phyloP scores from a whole-genome alignment of 2,113 vertebrate genomes.

The Struthidea cinerea region DNA sequence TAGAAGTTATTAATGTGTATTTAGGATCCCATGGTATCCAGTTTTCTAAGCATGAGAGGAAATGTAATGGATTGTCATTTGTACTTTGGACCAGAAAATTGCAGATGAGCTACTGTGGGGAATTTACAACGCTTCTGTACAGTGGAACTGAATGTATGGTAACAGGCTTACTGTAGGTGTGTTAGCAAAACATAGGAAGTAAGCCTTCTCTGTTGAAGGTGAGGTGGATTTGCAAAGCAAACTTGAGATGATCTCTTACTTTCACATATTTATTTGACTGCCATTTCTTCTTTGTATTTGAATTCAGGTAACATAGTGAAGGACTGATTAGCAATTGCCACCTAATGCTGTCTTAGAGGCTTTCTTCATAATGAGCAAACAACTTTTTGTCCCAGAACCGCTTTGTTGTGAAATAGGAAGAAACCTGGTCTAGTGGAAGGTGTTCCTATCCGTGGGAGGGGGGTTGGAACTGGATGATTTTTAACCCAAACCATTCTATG shows the following conservation, averaged over 20 bases:
- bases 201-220: not conserved
- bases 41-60: not conserved
- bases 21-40: not conserved
- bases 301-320: not conserved
- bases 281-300: not conserved
- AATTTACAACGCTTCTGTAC: not conserved
- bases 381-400: not conserved
- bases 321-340: not conserved
- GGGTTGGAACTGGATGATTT: not conserved
- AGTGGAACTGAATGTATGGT: not conserved
- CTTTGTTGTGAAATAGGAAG: not conserved
- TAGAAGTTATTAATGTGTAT: not conserved
- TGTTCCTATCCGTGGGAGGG: not conserved
- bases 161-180: not conserved
- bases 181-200: not conserved
- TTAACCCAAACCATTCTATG: not conserved
- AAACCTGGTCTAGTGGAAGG: not conserved
- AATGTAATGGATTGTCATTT: not conserved
- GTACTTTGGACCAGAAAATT: not conserved
- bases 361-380: not conserved
- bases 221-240: not conserved
- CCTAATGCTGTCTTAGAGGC: not conserved
- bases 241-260: not conserved
- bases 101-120: not conserved
- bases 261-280: not conserved